A percentile compares a stretch with the other conserved stretches of the same genome.
These are phyloP conservation scores for Andricus grossulariae DNA, from an alignment of 1,140 invertebrate species.

Conservation along the genomic window DNA sequence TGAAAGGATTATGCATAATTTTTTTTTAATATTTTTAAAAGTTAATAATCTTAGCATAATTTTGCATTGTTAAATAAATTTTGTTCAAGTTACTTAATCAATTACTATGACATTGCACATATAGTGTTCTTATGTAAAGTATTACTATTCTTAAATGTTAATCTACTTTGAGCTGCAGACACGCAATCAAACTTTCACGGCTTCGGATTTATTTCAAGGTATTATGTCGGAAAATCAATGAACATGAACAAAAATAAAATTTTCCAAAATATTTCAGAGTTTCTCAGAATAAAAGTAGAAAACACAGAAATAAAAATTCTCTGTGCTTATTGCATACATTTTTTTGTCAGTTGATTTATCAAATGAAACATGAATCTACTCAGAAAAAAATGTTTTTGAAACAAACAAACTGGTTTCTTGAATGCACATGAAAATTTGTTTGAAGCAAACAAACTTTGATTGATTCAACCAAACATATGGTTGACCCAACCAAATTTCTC, in stretches of 20 bases:
- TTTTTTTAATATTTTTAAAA: background rate
- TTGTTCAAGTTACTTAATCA: background rate
- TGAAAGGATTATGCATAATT: too few relatives aligned
- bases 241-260: background rate
- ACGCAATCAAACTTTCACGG: slow-evolving; percentile 21
- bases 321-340: too few relatives aligned
- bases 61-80: background rate
- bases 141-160: slow-evolving; percentile 7
- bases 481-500: too few relatives aligned
- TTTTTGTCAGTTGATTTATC: too few relatives aligned
- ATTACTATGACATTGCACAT: slow-evolving; percentile 11
- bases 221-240: slow-evolving; percentile 4
- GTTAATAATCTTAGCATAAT: too few relatives aligned
- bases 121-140: slow-evolving; percentile 18
- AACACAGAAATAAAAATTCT: background rate
- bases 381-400: too few relatives aligned
- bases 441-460: too few relatives aligned
- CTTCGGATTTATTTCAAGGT: slow-evolving; percentile 25
- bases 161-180: slow-evolving; percentile 15
- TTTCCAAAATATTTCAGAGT: background rate
- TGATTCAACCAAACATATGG: too few relatives aligned
- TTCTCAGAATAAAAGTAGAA: background rate
- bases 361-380: too few relatives aligned
- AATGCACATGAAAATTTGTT: too few relatives aligned
- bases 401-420: too few relatives aligned